Percentiles rank a stretch among this genome's conserved stretches.
These are phyloP conservation scores for Caracal caracal DNA, from an alignment of 2,113 vertebrate species.

Conservation along the genomic window DNA sequence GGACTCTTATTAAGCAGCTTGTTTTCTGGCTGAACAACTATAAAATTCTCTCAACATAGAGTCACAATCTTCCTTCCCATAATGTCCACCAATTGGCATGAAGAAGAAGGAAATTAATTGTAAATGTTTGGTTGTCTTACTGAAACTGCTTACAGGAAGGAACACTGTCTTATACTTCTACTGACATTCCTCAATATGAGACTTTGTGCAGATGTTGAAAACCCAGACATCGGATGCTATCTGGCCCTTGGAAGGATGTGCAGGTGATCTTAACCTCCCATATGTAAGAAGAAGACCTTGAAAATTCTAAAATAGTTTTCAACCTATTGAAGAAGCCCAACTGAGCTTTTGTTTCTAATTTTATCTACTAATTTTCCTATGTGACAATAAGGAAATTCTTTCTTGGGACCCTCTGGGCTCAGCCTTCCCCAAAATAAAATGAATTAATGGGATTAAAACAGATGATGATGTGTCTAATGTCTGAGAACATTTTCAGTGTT, in stretches of 20 bases:
- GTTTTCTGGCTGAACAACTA: neutral
- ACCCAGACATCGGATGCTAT: accelerated
- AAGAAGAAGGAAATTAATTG: neutral
- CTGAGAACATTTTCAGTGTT: neutral
- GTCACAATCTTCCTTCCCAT: neutral
- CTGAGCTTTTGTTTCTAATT: neutral
- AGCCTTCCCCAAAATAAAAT: neutral
- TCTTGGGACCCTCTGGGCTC: neutral
- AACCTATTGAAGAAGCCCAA: neutral
- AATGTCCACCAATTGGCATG: neutral
- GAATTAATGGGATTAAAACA: neutral
- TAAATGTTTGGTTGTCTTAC: neutral
- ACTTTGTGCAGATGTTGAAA: neutral
- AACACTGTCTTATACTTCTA: neutral
- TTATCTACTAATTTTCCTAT: neutral
- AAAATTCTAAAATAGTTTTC: neutral
- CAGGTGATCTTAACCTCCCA: neutral
- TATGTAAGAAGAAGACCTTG: neutral
- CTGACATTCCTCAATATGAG: neutral
- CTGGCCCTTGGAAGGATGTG: neutral
- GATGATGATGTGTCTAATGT: neutral
- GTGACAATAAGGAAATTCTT: neutral
- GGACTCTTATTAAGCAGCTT: neutral
- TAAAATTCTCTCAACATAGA: neutral
- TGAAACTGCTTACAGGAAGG: neutral